These are phyloP conservation scores for Crypturellus undulatus DNA, from an alignment of 2,113 vertebrate genomes.

Conservation along the genomic window DNA sequence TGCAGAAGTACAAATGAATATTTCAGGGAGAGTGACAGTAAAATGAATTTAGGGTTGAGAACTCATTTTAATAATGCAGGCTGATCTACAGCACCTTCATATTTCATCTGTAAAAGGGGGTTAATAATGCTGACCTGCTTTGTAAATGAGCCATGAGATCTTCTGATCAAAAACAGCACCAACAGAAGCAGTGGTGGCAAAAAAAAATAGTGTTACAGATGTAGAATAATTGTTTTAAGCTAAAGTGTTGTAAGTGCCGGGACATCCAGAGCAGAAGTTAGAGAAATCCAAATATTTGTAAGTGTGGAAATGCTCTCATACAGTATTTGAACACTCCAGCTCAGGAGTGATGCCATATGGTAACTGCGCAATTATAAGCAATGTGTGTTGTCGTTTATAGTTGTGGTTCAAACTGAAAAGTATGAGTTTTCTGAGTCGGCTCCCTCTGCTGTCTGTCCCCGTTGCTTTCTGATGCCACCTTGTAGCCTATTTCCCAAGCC, in stretches of 20 bases:
- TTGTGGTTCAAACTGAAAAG: background rate
- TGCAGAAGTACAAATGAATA: constrained; percentile 60
- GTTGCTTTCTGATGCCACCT: background rate
- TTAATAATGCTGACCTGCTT: constrained; percentile 48
- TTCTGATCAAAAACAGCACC: constrained; percentile 8
- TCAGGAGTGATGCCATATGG: background rate
- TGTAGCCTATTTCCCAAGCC: background rate
- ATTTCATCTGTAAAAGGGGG: constrained; percentile 61
- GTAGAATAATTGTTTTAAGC: background rate
- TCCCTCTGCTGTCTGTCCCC: constrained; percentile 14
- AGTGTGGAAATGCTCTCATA: background rate
- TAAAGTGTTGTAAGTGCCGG: background rate
- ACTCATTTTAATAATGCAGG: constrained; percentile 66
- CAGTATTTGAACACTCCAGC: background rate
- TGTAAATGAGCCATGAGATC: constrained; percentile 55
- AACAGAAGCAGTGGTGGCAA: background rate
- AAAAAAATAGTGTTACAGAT: background rate
- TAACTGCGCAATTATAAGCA: background rate
- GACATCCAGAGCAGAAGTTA: background rate
- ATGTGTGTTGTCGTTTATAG: background rate
- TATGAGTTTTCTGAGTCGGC: background rate
- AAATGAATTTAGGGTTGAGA: constrained; percentile 65
- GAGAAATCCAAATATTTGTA: background rate
- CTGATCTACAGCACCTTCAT: constrained; percentile 51
- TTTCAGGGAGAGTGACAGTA: constrained; percentile 63